These are phyloP conservation scores for Sigmodon hispidus DNA, from an alignment of 2,113 vertebrate species.

Conservation along the genomic window DNA sequence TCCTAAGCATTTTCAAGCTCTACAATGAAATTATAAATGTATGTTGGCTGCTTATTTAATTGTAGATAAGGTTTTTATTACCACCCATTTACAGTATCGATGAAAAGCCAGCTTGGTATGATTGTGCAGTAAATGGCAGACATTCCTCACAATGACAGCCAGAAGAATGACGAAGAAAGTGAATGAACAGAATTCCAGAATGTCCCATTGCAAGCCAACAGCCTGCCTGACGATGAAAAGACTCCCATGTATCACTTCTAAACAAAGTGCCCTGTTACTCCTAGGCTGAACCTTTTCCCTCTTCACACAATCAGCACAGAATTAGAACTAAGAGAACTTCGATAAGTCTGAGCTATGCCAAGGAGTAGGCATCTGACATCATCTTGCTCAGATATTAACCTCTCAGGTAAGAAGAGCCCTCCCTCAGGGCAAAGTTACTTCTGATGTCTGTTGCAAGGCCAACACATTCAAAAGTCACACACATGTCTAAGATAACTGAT, in stretches of 20 bases:
- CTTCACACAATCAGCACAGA: background rate
- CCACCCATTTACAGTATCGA: background rate
- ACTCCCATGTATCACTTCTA: background rate
- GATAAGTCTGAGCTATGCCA: background rate
- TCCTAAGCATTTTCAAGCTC: background rate
- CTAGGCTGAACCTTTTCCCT: background rate
- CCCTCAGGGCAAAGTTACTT: background rate
- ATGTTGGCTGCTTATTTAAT: background rate
- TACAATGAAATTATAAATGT: background rate
- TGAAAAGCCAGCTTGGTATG: background rate
- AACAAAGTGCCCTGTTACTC: background rate
- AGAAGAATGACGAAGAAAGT: background rate
- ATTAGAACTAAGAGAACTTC: background rate
- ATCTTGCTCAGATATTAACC: background rate
- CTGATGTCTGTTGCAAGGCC: background rate
- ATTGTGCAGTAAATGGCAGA: background rate
- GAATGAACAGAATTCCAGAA: background rate
- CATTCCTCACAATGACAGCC: background rate
- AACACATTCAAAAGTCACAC: background rate
- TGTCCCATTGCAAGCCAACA: background rate
- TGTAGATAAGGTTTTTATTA: background rate
- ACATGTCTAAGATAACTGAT: background rate
- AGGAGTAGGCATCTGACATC: background rate
- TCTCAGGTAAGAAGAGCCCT: background rate
- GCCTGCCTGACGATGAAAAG: background rate